Evolutionary conservation across 2,888 invertebrate genomes (phyloP), one percentile per base, ranked within the genome.

Genomic region (Dusona sp.): DNA sequence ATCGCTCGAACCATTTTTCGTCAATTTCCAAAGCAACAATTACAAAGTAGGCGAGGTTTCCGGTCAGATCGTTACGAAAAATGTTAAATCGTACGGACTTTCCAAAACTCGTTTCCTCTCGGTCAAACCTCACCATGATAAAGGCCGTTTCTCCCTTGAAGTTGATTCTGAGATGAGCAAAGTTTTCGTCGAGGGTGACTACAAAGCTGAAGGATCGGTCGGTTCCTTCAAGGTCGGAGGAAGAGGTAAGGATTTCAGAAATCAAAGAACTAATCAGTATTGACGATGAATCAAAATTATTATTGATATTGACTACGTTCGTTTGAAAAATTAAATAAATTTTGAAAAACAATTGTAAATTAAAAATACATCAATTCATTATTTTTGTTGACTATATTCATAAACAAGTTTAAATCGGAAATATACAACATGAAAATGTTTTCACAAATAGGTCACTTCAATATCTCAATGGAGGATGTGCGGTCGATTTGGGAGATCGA

Each of bases 151-250:
- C 83, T 95, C 95, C 54, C 90, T 97, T 87, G 96, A 96, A 92
- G 90, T 96, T 9, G 96, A 96, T 84, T 90, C 96, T 85, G 95
- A 95, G 57, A 92, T 96, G 42, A 96, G 96, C 0, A 94, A 94
- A 88, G 91, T 96, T 13, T 91, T 94, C 61, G 93, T 96, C 3
- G 95, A 95, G 73, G 96, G 97, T 4, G 93, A 95, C 42, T 97
- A 96, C 92, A 95, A 95, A 89, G 96, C 96, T 0, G 95, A 96
- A 85, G 96, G 97, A 19, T 94, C 95, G 54, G 94, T 97, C 81
- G 96, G 96, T 87, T 94, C 95, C 13, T 94, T 97, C 87, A 95
- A 95, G 88, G 91, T 97, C 85, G 95, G 95, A 83, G 96, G 97
- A 42, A 95, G 96, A 95, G 95, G 97, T 97, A 93, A 95, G 7